Percentiles rank a stretch among this genome's conserved stretches.
Conservation (phyloP, 2,797 vertebrate species). For the Acestrorhynchus altus region DNA sequence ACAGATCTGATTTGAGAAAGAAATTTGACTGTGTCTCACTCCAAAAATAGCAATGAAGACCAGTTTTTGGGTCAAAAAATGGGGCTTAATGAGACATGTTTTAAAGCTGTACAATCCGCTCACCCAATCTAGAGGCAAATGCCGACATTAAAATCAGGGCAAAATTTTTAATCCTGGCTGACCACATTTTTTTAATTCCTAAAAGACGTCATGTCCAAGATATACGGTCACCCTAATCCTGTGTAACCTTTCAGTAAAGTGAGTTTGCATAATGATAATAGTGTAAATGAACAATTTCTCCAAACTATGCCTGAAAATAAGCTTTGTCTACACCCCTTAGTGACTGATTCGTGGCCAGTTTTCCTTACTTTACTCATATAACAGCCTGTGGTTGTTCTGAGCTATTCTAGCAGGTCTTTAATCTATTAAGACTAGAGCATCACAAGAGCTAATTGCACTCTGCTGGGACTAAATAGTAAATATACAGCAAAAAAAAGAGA, state of each 20-base stretch:
- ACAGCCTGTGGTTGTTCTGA: constrained; percentile 33
- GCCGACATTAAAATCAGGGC: too few species aligned
- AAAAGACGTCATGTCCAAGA: too few species aligned
- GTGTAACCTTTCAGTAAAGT: not conserved
- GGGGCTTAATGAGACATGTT: too few species aligned
- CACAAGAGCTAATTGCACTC: constrained; percentile 5
- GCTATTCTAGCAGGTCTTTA: constrained; percentile 8
- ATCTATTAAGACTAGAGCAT: not conserved
- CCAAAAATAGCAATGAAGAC: too few species aligned
- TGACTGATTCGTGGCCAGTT: not conserved
- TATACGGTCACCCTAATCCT: too few species aligned
- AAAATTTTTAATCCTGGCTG: too few species aligned
- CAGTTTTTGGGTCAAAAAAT: too few species aligned
- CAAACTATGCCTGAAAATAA: not conserved
- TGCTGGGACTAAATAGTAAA: not conserved
- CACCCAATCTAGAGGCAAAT: too few species aligned
- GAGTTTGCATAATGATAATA: not conserved
- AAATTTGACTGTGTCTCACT: too few species aligned
- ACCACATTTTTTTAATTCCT: too few species aligned
- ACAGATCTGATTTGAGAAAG: too few species aligned
- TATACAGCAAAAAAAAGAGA: not conserved
- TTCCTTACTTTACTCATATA: constrained; percentile 61
- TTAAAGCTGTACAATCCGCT: too few species aligned
- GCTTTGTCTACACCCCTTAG: not conserved
- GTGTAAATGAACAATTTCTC: not conserved